Evolutionary conservation across 2,797 vertebrate species (phyloP).

Genomic region (Danio tinwini): DNA sequence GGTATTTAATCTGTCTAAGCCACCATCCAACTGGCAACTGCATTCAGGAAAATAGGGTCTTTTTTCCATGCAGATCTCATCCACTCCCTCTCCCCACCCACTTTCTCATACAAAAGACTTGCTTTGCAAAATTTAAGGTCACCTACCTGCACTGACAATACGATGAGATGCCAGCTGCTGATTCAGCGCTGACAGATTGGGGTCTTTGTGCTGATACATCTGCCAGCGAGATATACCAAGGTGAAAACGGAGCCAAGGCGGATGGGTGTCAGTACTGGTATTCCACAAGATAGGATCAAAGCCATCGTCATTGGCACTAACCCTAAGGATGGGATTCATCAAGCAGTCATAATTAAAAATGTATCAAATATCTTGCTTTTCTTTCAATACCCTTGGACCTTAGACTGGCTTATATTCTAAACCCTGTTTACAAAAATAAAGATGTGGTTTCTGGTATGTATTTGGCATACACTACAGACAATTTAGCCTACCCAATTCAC

Average conservation of each 20-base stretch:
- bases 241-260: slow-evolving; percentile 81
- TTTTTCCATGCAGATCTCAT: neutral
- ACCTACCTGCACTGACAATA: slow-evolving; percentile 78
- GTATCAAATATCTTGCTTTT: neutral
- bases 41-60: too few species aligned
- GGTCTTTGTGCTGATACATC: slow-evolving; percentile 80
- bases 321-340: slow-evolving; percentile 64
- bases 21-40: too few species aligned
- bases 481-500: too few species aligned
- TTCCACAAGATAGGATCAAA: slow-evolving; percentile 69
- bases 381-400: neutral
- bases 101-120: slow-evolving; percentile 1
- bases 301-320: slow-evolving; percentile 65
- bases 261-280: slow-evolving; percentile 69
- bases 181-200: slow-evolving; percentile 68
- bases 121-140: slow-evolving; percentile 23
- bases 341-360: neutral
- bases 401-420: neutral
- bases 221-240: slow-evolving; percentile 82
- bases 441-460: too few species aligned
- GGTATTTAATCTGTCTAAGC: too few species aligned
- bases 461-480: too few species aligned
- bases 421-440: too few species aligned
- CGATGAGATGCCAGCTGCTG: slow-evolving; percentile 74
- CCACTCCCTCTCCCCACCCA: neutral